Evolutionary conservation across 2,888 invertebrate species (phyloP).

Genomic region (Pilophorus perplexus): DNA sequence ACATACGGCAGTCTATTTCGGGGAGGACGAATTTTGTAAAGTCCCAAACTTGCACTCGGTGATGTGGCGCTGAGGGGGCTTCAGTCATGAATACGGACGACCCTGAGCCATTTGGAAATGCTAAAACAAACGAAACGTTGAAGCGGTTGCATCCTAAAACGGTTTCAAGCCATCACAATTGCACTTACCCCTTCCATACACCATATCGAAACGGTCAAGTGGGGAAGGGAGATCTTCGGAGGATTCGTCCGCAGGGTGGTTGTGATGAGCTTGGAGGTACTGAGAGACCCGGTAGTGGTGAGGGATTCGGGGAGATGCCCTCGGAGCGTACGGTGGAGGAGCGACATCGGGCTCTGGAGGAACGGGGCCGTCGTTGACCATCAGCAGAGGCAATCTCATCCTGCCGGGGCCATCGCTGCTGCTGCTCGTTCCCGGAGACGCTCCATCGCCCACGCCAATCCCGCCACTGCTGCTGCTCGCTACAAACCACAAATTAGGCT

Average conservation of each 20-base stretch:
- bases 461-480: constrained; percentile 12
- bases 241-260: constrained; percentile 50
- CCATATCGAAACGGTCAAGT: constrained; percentile 44
- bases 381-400: constrained; percentile 57
- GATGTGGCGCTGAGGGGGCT: constrained; percentile 64
- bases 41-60: constrained; percentile 83
- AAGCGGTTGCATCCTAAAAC: no score
- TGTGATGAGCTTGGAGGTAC: constrained; percentile 31
- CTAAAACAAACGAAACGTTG: not conserved
- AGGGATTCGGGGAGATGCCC: not conserved
- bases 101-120: constrained; percentile 49
- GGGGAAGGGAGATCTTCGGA: constrained; percentile 50
- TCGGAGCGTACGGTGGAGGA: constrained; percentile 13
- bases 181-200: constrained; percentile 16
- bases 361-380: constrained; percentile 62
- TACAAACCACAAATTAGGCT: not conserved
- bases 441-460: not conserved
- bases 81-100: constrained; percentile 55
- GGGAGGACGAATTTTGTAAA: constrained; percentile 69
- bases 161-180: no score
- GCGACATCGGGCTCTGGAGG: constrained; percentile 35
- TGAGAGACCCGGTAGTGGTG: constrained; percentile 1
- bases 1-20: constrained; percentile 67
- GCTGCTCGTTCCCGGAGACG: not conserved
- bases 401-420: not conserved